phyloP scores from a whole-genome alignment of 2,113 vertebrate species.

The Danio rerio region DNA sequence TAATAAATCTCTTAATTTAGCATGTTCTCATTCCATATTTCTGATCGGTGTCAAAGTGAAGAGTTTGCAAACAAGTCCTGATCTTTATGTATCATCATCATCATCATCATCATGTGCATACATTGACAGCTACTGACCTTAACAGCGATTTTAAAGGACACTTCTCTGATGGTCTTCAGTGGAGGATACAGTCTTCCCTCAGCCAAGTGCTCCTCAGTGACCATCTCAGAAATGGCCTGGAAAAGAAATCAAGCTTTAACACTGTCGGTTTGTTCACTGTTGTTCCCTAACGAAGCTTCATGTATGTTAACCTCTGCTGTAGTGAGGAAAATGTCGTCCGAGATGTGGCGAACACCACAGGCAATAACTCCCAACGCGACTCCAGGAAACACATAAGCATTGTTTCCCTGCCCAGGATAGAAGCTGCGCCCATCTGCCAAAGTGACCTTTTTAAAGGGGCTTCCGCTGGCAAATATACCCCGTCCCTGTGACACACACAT shows the following conservation, averaged over 20 bases:
- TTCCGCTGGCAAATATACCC: conserved; percentile 95
- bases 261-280: not conserved
- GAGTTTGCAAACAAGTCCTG: not conserved
- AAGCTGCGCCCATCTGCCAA: conserved; percentile 88
- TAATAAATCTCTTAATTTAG: conserved; percentile 40
- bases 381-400: conserved; percentile 95
- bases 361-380: conserved; percentile 91
- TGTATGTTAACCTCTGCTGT: conserved; percentile 86
- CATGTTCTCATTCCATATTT: conserved; percentile 11
- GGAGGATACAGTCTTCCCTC: conserved; percentile 96
- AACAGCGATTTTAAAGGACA: conserved; percentile 94
- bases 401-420: conserved; percentile 96
- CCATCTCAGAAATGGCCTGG: conserved; percentile 88
- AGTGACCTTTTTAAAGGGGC: conserved; percentile 90
- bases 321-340: conserved; percentile 93
- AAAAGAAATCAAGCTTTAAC: conserved; percentile 35
- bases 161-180: conserved; percentile 88
- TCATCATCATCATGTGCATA: not conserved
- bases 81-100: not conserved
- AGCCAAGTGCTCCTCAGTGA: conserved; percentile 89
- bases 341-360: conserved; percentile 89
- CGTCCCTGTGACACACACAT: conserved; percentile 79
- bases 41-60: not conserved
- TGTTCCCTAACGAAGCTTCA: not conserved
- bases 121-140: conserved; percentile 78